Base-by-base conservation (phyloP, 2,113 vertebrate species). In the Nyctereutes procyonoides region DNA sequence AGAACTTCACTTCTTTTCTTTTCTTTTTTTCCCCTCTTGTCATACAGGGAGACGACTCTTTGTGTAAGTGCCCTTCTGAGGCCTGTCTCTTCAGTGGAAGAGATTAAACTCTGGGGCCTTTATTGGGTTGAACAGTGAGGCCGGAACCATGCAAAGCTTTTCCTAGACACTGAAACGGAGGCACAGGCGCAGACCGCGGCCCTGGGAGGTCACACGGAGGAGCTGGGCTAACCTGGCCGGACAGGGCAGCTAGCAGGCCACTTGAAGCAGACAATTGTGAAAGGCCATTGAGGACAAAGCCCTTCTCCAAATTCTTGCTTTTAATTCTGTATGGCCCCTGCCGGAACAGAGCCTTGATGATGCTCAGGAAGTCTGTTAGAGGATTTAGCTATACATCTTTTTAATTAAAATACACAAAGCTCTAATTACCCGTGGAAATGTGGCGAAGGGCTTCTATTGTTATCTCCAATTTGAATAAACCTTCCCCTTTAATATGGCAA, bases 281-380 rank as follows among this genome's bases (percentile, higher is more conserved):
- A 98, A 96, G 94, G 48, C 15, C 94, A 74, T 20, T 4, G 6
- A 87, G 43, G 94, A 98, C 89, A 95, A 97, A 97, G 96, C 28
- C 43, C 53, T 80, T 10, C 87, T 97, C 28, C 35, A 32, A 55
- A 62, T 96, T 20, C 96, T 85, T 96, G 69, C 26, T 35, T 43
- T 71, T 93, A 71, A 88, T 12, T 28, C 69, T 98, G 63, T 84
- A 83, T 81, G 88, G 74, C 38, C 82, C 12, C 48, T 55, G 8
- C 77, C 63, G 96, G 85, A 85, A 53, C 19, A 26, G 55, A 82
- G 76, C 38, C 81, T 55, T n/a, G 30, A 96, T 88, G 85, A 77
- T 69, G 43, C 22, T 90, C 24, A 35, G 55, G 15, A 67, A 35
- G 17, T 89, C 55, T 93, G 63, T 80, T 58, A 62, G 92, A 82